These are phyloP conservation scores for Digitonthophagus gazella DNA, from an alignment of 2,888 invertebrate genomes.

Conservation along the genomic window DNA sequence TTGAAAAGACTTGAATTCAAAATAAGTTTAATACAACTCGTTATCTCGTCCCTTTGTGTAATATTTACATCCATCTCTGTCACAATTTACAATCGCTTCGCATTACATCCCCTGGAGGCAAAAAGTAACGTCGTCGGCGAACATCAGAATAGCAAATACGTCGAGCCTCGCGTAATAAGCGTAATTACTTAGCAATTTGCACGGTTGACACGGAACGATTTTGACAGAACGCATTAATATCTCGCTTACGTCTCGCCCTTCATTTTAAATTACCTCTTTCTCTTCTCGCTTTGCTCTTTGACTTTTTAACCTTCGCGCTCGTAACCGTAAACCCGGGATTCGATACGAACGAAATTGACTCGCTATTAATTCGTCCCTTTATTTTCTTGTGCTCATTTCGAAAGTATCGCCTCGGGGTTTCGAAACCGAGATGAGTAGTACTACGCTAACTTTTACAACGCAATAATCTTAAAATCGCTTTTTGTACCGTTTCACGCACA, in stretches of 20 bases:
- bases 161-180: conserved; percentile 20
- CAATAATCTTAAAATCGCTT: background rate
- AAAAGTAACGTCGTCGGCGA: background rate
- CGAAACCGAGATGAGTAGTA: background rate
- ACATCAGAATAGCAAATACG: conserved; percentile 24
- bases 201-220: conserved; percentile 26
- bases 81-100: background rate
- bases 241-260: background rate
- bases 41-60: background rate
- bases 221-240: conserved; percentile 26
- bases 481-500: background rate
- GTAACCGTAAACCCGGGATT: background rate
- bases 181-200: conserved; percentile 27
- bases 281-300: background rate
- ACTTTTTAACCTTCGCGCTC: background rate
- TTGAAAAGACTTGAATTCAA: no score
- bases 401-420: background rate
- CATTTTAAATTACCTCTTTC: background rate
- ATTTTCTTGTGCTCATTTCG: background rate
- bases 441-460: background rate
- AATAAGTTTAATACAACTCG: no score
- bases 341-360: background rate
- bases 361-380: background rate
- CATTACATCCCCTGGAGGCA: background rate
- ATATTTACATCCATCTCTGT: background rate